Percentiles rank a stretch among this genome's conserved stretches.
phyloP scores from a whole-genome alignment of 2,888 invertebrate genomes.

The Globia sparganii region DNA sequence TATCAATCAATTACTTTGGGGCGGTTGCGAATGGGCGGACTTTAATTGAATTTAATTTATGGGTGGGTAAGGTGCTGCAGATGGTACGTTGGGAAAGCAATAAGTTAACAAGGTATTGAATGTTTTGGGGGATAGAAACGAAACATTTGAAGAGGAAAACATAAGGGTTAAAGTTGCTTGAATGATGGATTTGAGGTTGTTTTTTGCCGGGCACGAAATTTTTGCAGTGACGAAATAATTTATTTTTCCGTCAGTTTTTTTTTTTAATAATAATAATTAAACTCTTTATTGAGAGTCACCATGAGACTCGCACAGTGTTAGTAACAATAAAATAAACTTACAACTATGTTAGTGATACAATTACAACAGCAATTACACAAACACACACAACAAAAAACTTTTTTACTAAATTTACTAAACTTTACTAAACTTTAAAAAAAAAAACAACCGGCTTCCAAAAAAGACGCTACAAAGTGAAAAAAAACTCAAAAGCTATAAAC shows the following conservation, averaged over 20 bases:
- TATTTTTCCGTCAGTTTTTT: rapidly evolving
- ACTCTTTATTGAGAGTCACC: too few relatives aligned
- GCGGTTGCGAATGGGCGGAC: conserved; percentile 40
- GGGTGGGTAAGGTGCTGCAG: conserved; percentile 33
- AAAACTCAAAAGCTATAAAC: too few relatives aligned
- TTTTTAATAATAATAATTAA: too few relatives aligned
- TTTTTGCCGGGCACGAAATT: background rate
- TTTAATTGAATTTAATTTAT: conserved; percentile 51
- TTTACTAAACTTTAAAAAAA: too few relatives aligned
- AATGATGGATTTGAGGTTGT: background rate
- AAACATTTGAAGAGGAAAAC: background rate
- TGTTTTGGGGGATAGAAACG: background rate
- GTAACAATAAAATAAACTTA: too few relatives aligned
- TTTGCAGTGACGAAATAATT: background rate
- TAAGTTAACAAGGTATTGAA: conserved; percentile 34
- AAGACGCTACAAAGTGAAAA: too few relatives aligned
- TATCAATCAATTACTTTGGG: conserved; percentile 65
- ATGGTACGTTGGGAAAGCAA: conserved; percentile 44
- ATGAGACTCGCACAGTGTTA: too few relatives aligned
- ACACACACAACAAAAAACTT: too few relatives aligned
- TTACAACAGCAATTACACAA: too few relatives aligned
- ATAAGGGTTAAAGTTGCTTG: background rate
- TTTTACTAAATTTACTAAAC: too few relatives aligned
- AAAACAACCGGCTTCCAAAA: too few relatives aligned
- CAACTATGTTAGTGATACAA: too few relatives aligned